Evolutionary conservation across 2,113 vertebrate genomes (phyloP), one percentile per base, ranked within the genome.

Genomic region (Camelus dromedarius): DNA sequence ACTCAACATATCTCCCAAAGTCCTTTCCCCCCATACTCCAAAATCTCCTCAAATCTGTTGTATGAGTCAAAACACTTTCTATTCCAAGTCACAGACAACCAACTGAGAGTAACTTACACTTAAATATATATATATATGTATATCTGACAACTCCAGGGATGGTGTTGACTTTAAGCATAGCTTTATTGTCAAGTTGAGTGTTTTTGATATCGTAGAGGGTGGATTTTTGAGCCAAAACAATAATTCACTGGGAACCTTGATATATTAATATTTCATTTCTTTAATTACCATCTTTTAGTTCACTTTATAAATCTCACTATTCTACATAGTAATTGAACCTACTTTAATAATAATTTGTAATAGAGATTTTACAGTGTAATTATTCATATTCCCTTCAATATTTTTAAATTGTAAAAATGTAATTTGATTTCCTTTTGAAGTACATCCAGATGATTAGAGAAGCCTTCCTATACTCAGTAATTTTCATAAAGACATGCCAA

Each of bases 1-100:
- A 72, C 3, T 4, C 18, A 67, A 60, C 10, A 62, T 35, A 80
- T 79, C 79, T 91, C 42, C n/a, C 46, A 58, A 70, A 93, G 46
- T 70, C 50, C 88, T 95, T 69, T 8, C 75, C 32, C 89, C 52
- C 32, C 18, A 62, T 26, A 73, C 56, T 86, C 20, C 48, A 90
- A 94, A 94, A 82, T 75, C 58, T 48, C 8, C 69, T 88, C 70
- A 93, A 88, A 95, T 38, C 64, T 92, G 73, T 16, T 73, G 19
- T 46, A 89, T 60, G 84, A 77, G 15, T 95, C 70, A 96, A 95
- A 91, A 93, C 54, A 96, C 20, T 69, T 94, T 95, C 14, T 76
- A 67, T 81, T 93, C 76, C 77, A 91, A 97, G 42, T 91, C 81
- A 96, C 88, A 94, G 69, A 91, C 84, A 93, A 84, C 22, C 60